phyloP scores from a whole-genome alignment of 92 coral and sea anemone species.

The Muricea muricata region DNA sequence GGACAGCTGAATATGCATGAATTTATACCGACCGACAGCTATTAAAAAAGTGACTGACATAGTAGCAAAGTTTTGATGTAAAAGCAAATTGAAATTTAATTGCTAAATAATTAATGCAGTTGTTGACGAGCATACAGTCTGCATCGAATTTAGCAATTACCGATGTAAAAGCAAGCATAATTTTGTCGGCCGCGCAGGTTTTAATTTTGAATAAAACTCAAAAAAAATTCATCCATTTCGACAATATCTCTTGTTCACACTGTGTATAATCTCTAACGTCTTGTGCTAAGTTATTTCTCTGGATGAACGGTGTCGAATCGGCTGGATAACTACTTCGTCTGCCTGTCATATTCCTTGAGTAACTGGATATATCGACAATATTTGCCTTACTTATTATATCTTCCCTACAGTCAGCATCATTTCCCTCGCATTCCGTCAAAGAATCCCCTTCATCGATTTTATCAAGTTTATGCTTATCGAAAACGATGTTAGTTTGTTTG shows the following conservation, averaged over 20 bases:
- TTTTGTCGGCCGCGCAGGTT: no score
- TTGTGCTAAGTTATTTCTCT: neutral
- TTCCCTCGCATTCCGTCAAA: neutral
- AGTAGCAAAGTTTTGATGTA: no score
- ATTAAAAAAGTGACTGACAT: no score
- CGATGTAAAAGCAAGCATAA: no score
- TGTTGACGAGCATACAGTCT: no score
- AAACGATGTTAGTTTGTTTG: neutral
- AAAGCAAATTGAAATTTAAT: no score
- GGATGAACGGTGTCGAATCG: neutral
- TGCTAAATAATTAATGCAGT: no score
- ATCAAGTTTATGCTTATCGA: constrained; percentile 24
- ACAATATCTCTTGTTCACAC: neutral
- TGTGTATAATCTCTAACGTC: neutral
- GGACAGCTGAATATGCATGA: no score
- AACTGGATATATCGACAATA: neutral
- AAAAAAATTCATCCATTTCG: neutral
- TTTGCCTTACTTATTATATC: neutral
- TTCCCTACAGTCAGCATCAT: neutral
- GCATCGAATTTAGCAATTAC: no score
- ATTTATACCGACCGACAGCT: no score
- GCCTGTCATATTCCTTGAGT: neutral
- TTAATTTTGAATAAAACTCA: no score
- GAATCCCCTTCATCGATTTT: constrained; percentile 24
- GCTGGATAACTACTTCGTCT: neutral